Conservation (phyloP, 2,113 vertebrate genomes). For the Lepisosteus oculatus region DNA sequence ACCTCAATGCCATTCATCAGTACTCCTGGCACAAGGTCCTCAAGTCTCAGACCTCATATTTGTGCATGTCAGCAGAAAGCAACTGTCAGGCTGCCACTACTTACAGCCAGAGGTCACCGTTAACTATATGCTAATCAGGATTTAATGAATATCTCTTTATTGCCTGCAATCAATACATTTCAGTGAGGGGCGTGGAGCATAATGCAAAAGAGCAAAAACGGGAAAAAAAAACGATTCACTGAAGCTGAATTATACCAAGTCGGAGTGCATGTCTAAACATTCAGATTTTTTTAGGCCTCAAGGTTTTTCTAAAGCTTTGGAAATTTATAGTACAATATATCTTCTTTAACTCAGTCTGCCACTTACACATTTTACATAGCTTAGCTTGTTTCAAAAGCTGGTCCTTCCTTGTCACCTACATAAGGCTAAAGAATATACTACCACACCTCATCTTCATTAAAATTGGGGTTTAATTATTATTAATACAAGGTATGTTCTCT, state of each 20-base stretch:
- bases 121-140: slow-evolving; percentile 65
- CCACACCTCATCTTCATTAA: no score
- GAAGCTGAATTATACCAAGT: no score
- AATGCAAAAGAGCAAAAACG: slow-evolving; percentile 43
- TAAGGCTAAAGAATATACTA: no score
- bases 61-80: slow-evolving; percentile 61
- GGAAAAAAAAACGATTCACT: slow-evolving; percentile 36
- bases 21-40: slow-evolving; percentile 57
- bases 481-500: no score
- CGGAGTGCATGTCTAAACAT: no score
- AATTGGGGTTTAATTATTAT: no score
- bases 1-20: slow-evolving; percentile 50
- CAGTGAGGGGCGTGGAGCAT: slow-evolving; percentile 42
- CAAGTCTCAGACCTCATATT: slow-evolving; percentile 43
- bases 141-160: slow-evolving; percentile 34
- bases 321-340: slow-evolving; percentile 25
- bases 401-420: no score
- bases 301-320: slow-evolving; percentile 29
- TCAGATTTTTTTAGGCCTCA: no score
- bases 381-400: no score
- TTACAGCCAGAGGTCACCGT: slow-evolving; percentile 53
- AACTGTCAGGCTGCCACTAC: slow-evolving; percentile 40
- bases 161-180: slow-evolving; percentile 52
- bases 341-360: no score
- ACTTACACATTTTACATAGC: no score